A percentile compares a stretch with the other conserved stretches of the same genome.
Conservation (phyloP, 2,113 vertebrate species). For the Poeciliopsis prolifica region DNA sequence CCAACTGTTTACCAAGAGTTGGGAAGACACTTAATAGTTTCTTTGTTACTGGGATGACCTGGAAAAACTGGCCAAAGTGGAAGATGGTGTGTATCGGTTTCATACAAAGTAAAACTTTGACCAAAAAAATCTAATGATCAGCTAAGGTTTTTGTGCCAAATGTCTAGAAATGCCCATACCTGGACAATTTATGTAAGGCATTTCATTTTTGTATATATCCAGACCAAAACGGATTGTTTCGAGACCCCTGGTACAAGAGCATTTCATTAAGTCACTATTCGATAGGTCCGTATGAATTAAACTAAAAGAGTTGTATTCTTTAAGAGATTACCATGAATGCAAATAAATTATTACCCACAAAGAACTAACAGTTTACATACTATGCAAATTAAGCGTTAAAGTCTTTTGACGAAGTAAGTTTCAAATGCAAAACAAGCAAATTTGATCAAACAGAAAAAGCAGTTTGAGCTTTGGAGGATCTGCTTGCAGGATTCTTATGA, state of each 20-base stretch:
- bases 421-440: neutral
- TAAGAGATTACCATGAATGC: no score
- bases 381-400: neutral
- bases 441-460: slow-evolving; percentile 38
- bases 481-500: slow-evolving; percentile 45
- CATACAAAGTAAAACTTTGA: no score
- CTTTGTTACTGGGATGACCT: no score
- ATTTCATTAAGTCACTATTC: neutral
- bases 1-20: no score
- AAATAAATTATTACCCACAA: no score
- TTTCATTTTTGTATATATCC: neutral
- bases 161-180: no score
- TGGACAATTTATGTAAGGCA: neutral
- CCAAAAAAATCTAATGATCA: no score
- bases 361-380: neutral
- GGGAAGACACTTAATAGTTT: no score
- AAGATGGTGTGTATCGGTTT: no score
- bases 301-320: neutral
- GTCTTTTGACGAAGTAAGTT: neutral
- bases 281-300: neutral
- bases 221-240: neutral
- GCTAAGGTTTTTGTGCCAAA: no score
- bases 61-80: no score
- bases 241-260: neutral
- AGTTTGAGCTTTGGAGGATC: slow-evolving; percentile 33